These are phyloP conservation scores for Leptinotarsa defecta DNA, from an alignment of 1,140 invertebrate species.

Conservation along the genomic window DNA sequence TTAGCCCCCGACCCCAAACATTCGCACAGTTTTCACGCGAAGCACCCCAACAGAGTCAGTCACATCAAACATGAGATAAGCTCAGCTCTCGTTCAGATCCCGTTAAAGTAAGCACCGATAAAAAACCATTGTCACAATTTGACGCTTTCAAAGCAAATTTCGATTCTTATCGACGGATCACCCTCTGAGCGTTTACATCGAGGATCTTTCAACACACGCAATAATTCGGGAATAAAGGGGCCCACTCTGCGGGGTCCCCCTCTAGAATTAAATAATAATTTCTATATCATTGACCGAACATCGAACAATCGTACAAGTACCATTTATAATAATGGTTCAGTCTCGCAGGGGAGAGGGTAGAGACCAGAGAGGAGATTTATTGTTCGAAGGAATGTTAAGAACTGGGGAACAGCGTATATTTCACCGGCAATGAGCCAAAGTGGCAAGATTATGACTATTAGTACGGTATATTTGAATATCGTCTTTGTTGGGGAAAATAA, in stretches of 20 bases:
- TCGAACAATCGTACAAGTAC: slow-evolving; percentile 23
- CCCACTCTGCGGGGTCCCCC: slow-evolving; percentile 14
- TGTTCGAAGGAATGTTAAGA: slow-evolving; percentile 30
- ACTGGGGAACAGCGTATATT: slow-evolving; percentile 24
- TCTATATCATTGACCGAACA: slow-evolving; percentile 25
- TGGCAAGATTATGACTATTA: slow-evolving; percentile 22
- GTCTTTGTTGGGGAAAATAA: too few species aligned
- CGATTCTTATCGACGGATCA: neutral
- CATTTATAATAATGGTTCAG: slow-evolving; percentile 24
- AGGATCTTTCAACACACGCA: slow-evolving; percentile 12
- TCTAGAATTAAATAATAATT: slow-evolving; percentile 28
- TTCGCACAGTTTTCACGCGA: neutral
- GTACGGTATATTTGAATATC: slow-evolving; percentile 12
- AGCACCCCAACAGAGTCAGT: neutral
- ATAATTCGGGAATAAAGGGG: slow-evolving; percentile 18
- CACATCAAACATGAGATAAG: slow-evolving; percentile 3
- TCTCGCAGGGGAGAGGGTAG: neutral
- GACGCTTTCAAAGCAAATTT: slow-evolving; percentile 17
- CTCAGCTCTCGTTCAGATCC: slow-evolving; percentile 11
- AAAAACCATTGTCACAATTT: slow-evolving; percentile 21
- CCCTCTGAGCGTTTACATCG: slow-evolving; percentile 1
- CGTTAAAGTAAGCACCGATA: slow-evolving; percentile 8
- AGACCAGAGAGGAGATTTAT: slow-evolving; percentile 10
- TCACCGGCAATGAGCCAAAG: slow-evolving; percentile 27
- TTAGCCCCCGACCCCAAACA: neutral